phyloP scores from a whole-genome alignment of 2,888 invertebrate genomes.

The Metacarcinus magister region DNA sequence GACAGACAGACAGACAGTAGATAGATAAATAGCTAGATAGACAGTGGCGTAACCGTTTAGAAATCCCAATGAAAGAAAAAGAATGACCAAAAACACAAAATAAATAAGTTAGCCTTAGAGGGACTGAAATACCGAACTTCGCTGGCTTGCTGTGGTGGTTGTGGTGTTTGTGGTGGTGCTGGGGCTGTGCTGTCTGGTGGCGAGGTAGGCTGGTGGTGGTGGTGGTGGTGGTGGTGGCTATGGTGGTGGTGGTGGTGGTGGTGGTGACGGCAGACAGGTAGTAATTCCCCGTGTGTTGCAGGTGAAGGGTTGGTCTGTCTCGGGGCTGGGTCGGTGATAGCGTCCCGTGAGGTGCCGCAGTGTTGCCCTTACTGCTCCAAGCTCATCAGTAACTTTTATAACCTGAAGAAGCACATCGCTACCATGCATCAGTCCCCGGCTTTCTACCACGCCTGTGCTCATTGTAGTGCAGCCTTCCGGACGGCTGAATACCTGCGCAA shows the following conservation, averaged over 20 bases:
- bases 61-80: neutral
- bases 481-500: constrained; percentile 84
- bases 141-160: neutral
- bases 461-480: constrained; percentile 84
- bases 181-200: neutral
- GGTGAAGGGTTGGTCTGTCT: constrained; percentile 80
- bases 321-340: constrained; percentile 77
- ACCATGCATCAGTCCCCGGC: constrained; percentile 84
- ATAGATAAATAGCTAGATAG: neutral
- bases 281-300: constrained; percentile 75
- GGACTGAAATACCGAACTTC: neutral
- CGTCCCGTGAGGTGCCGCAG: constrained; percentile 83
- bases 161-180: neutral
- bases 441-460: constrained; percentile 84
- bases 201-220: constrained; percentile 21
- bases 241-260: constrained; percentile 47
- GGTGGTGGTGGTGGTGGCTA: neutral
- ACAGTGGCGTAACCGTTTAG: too few relatives aligned
- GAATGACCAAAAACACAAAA: too few relatives aligned
- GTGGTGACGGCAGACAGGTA: constrained; percentile 14
- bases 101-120: neutral
- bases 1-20: neutral
- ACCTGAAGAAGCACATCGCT: constrained; percentile 84
- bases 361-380: constrained; percentile 84
- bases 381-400: constrained; percentile 84